Conservation (phyloP, 2,888 invertebrate species). For the Cantharis flavilabris region DNA sequence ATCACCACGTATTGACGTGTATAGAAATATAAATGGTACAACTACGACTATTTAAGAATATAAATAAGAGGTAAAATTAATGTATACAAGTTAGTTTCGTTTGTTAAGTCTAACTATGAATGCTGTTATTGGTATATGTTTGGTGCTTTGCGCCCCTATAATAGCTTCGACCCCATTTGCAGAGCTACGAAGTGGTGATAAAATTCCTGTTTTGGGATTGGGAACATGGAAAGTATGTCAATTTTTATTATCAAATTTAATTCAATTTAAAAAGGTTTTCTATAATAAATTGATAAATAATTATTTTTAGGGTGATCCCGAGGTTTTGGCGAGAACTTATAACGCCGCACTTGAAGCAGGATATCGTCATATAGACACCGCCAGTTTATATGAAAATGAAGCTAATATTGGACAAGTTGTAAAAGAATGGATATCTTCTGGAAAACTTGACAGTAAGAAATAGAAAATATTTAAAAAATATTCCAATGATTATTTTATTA, state of each 20-base stretch:
- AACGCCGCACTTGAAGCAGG: conserved; percentile 74
- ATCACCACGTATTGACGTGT: conserved; percentile 32
- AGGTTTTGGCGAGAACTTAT: conserved; percentile 68
- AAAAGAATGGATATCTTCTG: conserved; percentile 69
- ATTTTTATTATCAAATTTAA: neutral
- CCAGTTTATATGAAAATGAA: conserved; percentile 79
- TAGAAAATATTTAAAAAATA: neutral
- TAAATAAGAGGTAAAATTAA: neutral
- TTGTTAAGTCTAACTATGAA: neutral
- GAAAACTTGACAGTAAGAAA: conserved; percentile 55
- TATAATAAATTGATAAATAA: neutral
- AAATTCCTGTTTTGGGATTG: neutral
- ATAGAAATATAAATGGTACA: neutral
- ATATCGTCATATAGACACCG: conserved; percentile 84
- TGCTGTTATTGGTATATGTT: neutral
- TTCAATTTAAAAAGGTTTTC: neutral
- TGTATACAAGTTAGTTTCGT: neutral
- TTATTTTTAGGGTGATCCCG: neutral
- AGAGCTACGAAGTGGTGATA: neutral
- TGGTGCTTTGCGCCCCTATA: neutral
- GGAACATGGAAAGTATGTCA: neutral
- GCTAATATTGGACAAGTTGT: conserved; percentile 74
- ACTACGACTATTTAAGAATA: neutral
- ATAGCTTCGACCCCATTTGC: conserved; percentile 39
- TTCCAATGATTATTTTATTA: conserved; percentile 18